These are phyloP conservation scores for Delphinus delphis DNA, from an alignment of 2,113 vertebrate species.

Conservation along the genomic window DNA sequence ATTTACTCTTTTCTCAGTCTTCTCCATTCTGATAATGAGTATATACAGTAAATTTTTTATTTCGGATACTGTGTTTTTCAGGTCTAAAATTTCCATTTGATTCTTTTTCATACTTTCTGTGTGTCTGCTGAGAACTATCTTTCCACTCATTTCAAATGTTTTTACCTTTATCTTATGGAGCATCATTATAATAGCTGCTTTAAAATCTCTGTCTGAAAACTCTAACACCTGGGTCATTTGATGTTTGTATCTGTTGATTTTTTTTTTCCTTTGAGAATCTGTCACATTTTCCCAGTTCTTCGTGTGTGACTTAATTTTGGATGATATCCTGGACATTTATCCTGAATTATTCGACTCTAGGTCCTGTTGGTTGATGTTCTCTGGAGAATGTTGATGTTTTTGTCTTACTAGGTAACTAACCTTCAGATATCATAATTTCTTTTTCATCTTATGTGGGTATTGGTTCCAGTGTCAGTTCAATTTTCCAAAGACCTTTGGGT, in stretches of 20 bases:
- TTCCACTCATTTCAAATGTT: constrained; percentile 12
- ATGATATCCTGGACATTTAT: not conserved
- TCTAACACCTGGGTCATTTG: not conserved
- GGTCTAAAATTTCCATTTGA: constrained; percentile 4
- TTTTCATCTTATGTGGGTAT: not conserved
- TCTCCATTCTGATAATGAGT: not conserved
- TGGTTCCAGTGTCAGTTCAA: not conserved
- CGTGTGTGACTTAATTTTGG: constrained; percentile 31
- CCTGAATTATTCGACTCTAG: not conserved
- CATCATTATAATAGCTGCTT: not conserved
- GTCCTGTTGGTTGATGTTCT: not conserved
- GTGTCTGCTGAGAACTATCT: not conserved
- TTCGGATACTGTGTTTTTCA: not conserved
- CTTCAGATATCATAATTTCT: not conserved
- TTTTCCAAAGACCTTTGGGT: not conserved
- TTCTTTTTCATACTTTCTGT: constrained; percentile 8
- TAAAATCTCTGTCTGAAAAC: constrained; percentile 43
- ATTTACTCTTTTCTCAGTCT: not conserved
- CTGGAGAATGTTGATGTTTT: not conserved
- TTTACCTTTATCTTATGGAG: not conserved
- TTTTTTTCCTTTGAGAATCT: constrained; percentile 37
- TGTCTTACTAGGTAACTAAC: not conserved
- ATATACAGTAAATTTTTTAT: constrained; percentile 1
- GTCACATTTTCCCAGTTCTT: constrained; percentile 20
- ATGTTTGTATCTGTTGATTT: not conserved